Evolutionary conservation across 2,888 invertebrate species (phyloP), one percentile per base, ranked within the genome.

Genomic region (Xestia ashworthii): DNA sequence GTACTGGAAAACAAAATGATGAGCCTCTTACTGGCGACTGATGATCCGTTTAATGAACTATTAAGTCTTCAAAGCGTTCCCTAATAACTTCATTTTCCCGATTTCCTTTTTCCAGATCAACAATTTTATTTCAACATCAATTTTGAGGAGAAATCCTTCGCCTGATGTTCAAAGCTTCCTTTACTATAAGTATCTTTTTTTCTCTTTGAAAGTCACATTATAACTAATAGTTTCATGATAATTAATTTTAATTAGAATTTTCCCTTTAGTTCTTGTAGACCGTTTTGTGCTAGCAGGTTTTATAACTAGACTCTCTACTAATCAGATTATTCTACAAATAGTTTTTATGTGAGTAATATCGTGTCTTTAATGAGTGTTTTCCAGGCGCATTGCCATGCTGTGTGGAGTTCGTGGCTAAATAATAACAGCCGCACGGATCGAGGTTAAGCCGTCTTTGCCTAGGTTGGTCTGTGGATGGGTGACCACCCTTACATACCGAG

Each of bases 301-400:
- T 66, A 69, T 55, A 53, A 5, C 25, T 69, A 32, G n/a, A 53
- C 22, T 53, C 66, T 83, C 3, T 55, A 44, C 2, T 71, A 74
- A 78, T 74, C 64, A 22, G 73, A 78, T 83, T 71, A 82, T 58
- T 5, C 19, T 46, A 12, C 19, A 62, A 83, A 67, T 44, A 73
- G 78, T 58, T 50, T 83, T 55, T 73, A 32, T 44, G 5, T 8
- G n/a, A 67, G 9, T 50, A 25, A 19, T 50, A 38, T 50, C 3
- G 32, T 65, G n/a, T 25, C 12, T 67, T 22, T 16, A 25, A 65
- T n/a, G 50, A 60, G 9, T 32, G 48, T 32, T 77, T 58, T 41
- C n/a, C 25, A 16, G 48, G 60, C 14, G 69, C 46, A 25, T 38
- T 68, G 44, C 50, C 44, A 22, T 38, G 0, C 0, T 44, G 14